Evolutionary conservation across 2,888 invertebrate genomes (phyloP), one percentile per base, ranked within the genome.

Genomic region (Pammene aurita): DNA sequence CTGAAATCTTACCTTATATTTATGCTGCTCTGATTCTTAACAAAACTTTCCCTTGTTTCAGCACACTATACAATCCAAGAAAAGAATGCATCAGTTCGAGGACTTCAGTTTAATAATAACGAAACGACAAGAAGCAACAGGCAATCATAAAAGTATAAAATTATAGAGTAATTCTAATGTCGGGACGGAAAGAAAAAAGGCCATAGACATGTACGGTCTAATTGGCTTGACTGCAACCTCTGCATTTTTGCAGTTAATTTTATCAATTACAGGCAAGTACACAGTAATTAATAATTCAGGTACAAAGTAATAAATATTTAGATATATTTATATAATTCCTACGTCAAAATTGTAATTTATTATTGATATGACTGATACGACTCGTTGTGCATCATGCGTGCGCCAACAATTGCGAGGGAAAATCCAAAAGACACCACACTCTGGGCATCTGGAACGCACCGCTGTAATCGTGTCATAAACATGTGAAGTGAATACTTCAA

Each of bases 191-290:
- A 80, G 84, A 79, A 76, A 84, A 80, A 82, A 85, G 84, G 78
- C 78, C 82, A 80, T 91, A 90, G 91, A 91, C 88, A 88, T 92
- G 92, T 86, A 84, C 86, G 86, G 84, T 81, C 84, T 90, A 83
- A 81, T 89, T 76, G 81, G 84, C 82, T 83, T 85, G 83, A 87
- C 87, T 83, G 86, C 83, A 80, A 83, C 84, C 81, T 88, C 90
- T 79, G 89, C 89, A 75, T 74, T 92, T 80, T 81, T 92, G 79
- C 92, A 91, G 78, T 84, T 90, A 84, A 78, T 91, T 55, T 77
- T 89, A 71, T 89, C 85, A 70, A 84, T 86, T 74, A 80, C 90
- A 80, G 89, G 92, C 91, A 82, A 82, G 80, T 56, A 16, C 35
- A 5, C 7, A 38, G 9, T 16, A 9, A 10, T 42, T n/a, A n/a